Evolutionary conservation across 2,797 vertebrate genomes (phyloP).

Genomic region (Erithacus rubecula): DNA sequence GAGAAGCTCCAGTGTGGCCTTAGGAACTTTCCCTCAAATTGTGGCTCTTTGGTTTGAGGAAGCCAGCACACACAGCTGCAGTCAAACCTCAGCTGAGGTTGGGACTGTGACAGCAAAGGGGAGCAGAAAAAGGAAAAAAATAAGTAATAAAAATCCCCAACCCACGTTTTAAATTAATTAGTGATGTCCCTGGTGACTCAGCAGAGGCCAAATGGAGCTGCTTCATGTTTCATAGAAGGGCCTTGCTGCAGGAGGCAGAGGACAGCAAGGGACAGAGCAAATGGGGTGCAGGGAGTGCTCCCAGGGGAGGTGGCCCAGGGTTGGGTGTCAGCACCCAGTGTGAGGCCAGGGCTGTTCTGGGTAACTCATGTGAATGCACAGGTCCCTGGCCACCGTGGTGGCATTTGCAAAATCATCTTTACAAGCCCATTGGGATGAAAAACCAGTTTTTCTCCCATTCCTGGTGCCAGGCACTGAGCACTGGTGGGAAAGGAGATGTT

Average conservation of each 20-base stretch:
- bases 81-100: background rate
- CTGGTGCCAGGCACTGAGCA: fast-evolving
- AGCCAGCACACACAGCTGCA: background rate
- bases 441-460: background rate
- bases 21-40: background rate
- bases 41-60: background rate
- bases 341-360: background rate
- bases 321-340: fast-evolving
- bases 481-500: background rate
- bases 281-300: background rate
- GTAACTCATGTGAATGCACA: background rate
- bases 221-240: slow-evolving; percentile 35
- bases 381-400: background rate
- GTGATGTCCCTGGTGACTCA: slow-evolving; percentile 34
- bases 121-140: background rate
- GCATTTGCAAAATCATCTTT: slow-evolving; percentile 1
- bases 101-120: background rate
- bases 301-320: background rate
- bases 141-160: background rate
- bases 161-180: slow-evolving; percentile 20
- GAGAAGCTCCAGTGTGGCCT: background rate
- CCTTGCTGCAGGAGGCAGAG: background rate
- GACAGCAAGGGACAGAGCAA: background rate
- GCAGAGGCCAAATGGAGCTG: slow-evolving; percentile 33
- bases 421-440: background rate